phyloP scores from a whole-genome alignment of 64 coral and sea anemone species.

The Porites lutea region DNA sequence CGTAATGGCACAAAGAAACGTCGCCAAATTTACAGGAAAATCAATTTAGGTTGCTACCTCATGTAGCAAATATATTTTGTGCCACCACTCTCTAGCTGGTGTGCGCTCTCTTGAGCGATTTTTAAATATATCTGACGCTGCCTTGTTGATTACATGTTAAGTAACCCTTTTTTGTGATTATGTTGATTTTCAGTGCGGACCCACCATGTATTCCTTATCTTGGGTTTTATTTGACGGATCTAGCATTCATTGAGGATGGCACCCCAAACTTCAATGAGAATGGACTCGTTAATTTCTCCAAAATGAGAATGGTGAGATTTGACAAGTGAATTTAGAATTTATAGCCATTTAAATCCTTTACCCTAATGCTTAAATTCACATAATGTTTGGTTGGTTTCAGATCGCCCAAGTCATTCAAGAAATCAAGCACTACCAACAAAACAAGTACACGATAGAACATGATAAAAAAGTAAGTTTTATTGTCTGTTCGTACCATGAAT shows the following conservation, averaged over 20 bases:
- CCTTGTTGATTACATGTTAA: too few relatives aligned
- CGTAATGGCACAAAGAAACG: too few relatives aligned
- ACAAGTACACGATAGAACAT: slow-evolving; percentile 76
- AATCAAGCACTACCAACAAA: slow-evolving; percentile 96
- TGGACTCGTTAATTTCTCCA: slow-evolving; percentile 97
- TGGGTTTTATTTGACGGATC: slow-evolving; percentile 92
- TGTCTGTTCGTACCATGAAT: not conserved
- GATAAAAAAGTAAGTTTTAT: slow-evolving; percentile 64
- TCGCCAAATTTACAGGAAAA: too few relatives aligned
- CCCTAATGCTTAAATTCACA: too few relatives aligned
- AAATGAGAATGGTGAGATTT: slow-evolving; percentile 87
- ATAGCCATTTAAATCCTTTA: too few relatives aligned
- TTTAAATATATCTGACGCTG: too few relatives aligned
- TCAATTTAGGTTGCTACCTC: too few relatives aligned
- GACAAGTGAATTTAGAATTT: too few relatives aligned
- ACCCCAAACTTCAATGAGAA: slow-evolving; percentile 85
- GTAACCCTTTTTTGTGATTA: not conserved
- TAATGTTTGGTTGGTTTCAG: slow-evolving; percentile 27
- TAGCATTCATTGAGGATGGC: slow-evolving; percentile 97
- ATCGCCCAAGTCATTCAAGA: slow-evolving; percentile 96
- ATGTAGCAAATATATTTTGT: too few relatives aligned
- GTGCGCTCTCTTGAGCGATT: too few relatives aligned
- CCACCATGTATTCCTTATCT: slow-evolving; percentile 96
- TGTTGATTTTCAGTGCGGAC: slow-evolving; percentile 78
- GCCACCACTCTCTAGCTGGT: too few relatives aligned